Conservation (phyloP, 92 coral and sea anemone genomes). For the Palythoa caribaeorum region DNA sequence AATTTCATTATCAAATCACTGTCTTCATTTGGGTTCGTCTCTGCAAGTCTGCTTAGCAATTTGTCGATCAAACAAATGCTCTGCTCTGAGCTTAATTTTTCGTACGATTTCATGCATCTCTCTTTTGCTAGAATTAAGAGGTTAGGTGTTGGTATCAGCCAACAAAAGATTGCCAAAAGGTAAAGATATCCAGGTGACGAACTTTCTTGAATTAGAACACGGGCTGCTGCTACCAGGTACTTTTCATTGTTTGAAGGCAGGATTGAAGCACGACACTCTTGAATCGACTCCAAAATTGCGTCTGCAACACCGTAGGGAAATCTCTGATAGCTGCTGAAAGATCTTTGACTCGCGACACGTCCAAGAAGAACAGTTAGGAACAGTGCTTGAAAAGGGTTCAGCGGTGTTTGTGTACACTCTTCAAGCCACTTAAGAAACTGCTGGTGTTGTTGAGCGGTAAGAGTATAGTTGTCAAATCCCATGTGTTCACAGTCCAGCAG, state of each 20-base stretch:
- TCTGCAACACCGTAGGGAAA: background rate
- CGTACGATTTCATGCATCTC: background rate
- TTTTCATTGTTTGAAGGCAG: slow-evolving; percentile 26
- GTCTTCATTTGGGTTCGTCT: background rate
- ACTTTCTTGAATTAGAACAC: slow-evolving; percentile 20
- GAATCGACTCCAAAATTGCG: background rate
- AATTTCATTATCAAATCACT: background rate
- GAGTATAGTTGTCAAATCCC: slow-evolving; percentile 53
- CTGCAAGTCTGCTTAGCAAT: background rate
- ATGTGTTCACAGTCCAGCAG: slow-evolving; percentile 74
- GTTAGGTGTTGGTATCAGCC: slow-evolving; percentile 1
- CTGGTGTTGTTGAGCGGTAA: background rate
- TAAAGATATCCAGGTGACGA: slow-evolving; percentile 23
- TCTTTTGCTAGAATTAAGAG: slow-evolving; percentile 4
- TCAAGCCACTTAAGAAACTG: slow-evolving; percentile 43
- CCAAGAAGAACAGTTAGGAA: slow-evolving; percentile 71
- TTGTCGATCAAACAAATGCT: background rate
- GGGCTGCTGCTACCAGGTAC: slow-evolving; percentile 37
- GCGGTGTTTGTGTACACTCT: background rate
- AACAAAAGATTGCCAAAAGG: slow-evolving; percentile 7
- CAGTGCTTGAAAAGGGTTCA: slow-evolving; percentile 45
- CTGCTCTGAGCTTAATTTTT: background rate
- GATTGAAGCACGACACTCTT: background rate
- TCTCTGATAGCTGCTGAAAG: background rate
- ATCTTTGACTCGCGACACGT: slow-evolving; percentile 36